These are phyloP conservation scores for Lepidocyrtinus sp. DNA, from an alignment of 2,888 invertebrate genomes.

Conservation along the genomic window DNA sequence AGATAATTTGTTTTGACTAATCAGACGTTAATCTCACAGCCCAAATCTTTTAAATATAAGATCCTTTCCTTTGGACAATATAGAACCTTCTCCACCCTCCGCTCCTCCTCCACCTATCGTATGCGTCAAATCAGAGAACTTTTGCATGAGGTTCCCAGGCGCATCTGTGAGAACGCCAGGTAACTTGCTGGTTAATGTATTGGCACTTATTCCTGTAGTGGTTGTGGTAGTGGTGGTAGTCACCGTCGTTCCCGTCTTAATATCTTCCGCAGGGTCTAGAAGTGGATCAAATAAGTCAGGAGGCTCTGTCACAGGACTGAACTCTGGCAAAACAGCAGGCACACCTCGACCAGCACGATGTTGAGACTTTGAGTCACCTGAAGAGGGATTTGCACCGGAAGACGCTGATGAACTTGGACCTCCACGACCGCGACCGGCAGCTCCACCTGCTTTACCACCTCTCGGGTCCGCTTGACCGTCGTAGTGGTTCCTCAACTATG, in stretches of 20 bases:
- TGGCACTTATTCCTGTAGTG: conserved; percentile 65
- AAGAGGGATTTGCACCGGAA: conserved; percentile 47
- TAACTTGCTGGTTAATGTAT: conserved; percentile 68
- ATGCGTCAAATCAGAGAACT: conserved; percentile 86
- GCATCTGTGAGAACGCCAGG: conserved; percentile 69
- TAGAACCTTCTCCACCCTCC: conserved; percentile 84
- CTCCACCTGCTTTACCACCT: conserved; percentile 76
- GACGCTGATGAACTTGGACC: conserved; percentile 47
- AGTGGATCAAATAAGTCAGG: conserved; percentile 49
- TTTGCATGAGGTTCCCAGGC: conserved; percentile 87
- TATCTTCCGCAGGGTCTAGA: conserved; percentile 54
- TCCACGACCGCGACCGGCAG: conserved; percentile 62
- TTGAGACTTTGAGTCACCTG: conserved; percentile 36
- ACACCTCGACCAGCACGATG: conserved; percentile 74
- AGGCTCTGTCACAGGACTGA: conserved; percentile 68
- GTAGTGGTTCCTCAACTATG: conserved; percentile 69
- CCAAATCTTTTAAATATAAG: conserved; percentile 96
- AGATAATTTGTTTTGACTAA: conserved; percentile 41
- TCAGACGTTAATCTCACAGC: conserved; percentile 77
- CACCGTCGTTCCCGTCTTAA: conserved; percentile 50
- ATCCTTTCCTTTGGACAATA: conserved; percentile 93
- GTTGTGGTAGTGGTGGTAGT: conserved; percentile 55
- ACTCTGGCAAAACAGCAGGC: conserved; percentile 75
- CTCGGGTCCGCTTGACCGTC: conserved; percentile 76
- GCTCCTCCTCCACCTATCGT: conserved; percentile 71